phyloP scores from a whole-genome alignment of 2,113 vertebrate genomes.

The Eudyptes chrysolophus region DNA sequence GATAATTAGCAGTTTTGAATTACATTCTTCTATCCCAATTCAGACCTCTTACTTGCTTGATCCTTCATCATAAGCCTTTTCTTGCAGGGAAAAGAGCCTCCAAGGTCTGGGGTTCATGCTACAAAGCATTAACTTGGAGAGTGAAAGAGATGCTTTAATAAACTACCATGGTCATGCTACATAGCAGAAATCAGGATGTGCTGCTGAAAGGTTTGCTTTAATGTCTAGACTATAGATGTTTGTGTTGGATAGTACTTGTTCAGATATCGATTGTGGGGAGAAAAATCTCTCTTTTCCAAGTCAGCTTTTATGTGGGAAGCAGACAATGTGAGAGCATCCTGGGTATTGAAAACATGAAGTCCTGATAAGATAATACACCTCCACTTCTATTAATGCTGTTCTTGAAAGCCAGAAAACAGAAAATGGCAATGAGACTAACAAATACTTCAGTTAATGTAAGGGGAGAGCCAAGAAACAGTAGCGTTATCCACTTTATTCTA shows the following conservation, averaged over 20 bases:
- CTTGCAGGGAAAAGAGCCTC: not conserved
- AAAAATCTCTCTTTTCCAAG: not conserved
- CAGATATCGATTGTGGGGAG: not conserved
- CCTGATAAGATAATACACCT: slow-evolving; percentile 15
- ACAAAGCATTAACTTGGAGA: not conserved
- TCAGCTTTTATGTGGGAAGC: not conserved
- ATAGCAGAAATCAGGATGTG: slow-evolving; percentile 5
- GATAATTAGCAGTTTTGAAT: not conserved
- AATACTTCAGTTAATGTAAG: slow-evolving; percentile 20
- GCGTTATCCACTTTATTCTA: not conserved
- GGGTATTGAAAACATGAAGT: slow-evolving; percentile 27
- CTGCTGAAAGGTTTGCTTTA: slow-evolving; percentile 42
- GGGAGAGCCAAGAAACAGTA: not conserved
- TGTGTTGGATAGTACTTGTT: slow-evolving; percentile 16
- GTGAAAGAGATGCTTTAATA: slow-evolving; percentile 10
- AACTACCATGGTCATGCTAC: not conserved
- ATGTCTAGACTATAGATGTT: slow-evolving; percentile 19
- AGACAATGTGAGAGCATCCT: not conserved
- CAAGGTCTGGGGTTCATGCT: not conserved
- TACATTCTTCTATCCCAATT: not conserved
- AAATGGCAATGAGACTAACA: slow-evolving; percentile 20
- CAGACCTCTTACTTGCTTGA: not conserved
- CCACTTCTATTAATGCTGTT: not conserved
- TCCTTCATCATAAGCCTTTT: not conserved
- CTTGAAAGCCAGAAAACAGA: slow-evolving; percentile 16